Conservation (phyloP, 2,797 vertebrate species). For the Trichosurus vulpecula region DNA sequence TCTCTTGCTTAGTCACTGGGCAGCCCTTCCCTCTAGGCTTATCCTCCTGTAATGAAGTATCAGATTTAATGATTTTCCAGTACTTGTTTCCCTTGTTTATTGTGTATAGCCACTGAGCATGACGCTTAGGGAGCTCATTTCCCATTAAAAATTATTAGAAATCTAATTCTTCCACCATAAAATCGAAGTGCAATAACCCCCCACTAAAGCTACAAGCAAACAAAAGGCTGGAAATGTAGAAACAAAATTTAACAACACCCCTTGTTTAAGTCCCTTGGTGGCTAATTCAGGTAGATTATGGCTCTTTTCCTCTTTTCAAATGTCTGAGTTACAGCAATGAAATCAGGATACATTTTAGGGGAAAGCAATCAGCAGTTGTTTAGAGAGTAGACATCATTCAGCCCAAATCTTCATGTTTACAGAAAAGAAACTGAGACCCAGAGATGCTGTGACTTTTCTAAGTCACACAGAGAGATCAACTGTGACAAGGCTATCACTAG, state of each 20-base stretch:
- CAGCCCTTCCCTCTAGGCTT: neutral
- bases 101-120: slow-evolving; percentile 13
- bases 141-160: slow-evolving; percentile 50
- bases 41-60: slow-evolving; percentile 29
- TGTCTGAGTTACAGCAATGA: accelerated
- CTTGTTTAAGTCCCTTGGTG: neutral
- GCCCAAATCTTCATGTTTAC: accelerated
- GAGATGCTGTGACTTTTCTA: neutral
- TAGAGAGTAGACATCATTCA: too few relatives aligned
- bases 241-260: accelerated
- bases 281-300: neutral
- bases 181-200: neutral
- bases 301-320: neutral
- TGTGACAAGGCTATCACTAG: neutral
- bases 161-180: slow-evolving; percentile 45
- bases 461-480: neutral
- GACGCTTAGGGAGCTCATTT: slow-evolving; percentile 46
- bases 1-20: neutral
- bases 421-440: neutral
- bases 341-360: neutral
- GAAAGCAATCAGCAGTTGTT: accelerated
- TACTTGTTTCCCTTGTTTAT: slow-evolving; percentile 19
- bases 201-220: neutral
- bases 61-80: slow-evolving; percentile 40
- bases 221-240: neutral